Base-by-base conservation (phyloP, 1,140 invertebrate species). In the Samia ricini region DNA sequence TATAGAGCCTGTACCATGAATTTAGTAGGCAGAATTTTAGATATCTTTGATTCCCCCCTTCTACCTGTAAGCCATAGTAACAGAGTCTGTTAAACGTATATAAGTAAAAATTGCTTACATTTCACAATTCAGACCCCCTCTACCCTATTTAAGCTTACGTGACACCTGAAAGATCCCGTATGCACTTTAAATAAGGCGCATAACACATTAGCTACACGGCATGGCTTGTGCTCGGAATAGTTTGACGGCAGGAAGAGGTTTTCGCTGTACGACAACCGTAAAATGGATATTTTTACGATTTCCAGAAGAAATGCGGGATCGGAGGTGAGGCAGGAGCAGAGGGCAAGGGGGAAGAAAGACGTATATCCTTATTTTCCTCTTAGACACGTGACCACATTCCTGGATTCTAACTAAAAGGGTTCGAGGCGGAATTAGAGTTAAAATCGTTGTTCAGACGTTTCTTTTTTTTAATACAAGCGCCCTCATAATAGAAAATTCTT, bases 301-400 rank as follows among this genome's bases (percentile, higher is more conserved):
- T 64, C 26, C 42, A 58, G 26, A 26, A 3, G 26, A n/a, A n/a
- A n/a, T n/a, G n/a, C n/a, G n/a, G 10, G 33, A 12, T 42, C 12
- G 12, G 33, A 29, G 22, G 51, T 33, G 33, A 24, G n/a, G 61
- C 49, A 23, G 24, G 51, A 21, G 49, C 58, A 3, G 33, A 29
- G 12, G 15, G 42, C 24, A 19, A 51, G 61, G 55, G 64, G 63
- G 68, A 57, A 49, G 49, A 71, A 58, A 49, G 61, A 65, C 64
- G 74, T 82, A 77, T 79, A 83, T 85, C 72, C 71, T 82, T 77
- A 81, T 85, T 84, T n/a, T 83, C 67, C 68, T 68, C 64, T 48
- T 12, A 67, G 62, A 81, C n/a, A n/a, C 83, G 83, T 85, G 83
- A 80, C 80, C 69, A 64, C 73, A 63, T 55, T 60, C 74, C 72